Evolutionary conservation across 2,888 invertebrate genomes (phyloP), one percentile per base, ranked within the genome.

Genomic region (Drosophila cognata): DNA sequence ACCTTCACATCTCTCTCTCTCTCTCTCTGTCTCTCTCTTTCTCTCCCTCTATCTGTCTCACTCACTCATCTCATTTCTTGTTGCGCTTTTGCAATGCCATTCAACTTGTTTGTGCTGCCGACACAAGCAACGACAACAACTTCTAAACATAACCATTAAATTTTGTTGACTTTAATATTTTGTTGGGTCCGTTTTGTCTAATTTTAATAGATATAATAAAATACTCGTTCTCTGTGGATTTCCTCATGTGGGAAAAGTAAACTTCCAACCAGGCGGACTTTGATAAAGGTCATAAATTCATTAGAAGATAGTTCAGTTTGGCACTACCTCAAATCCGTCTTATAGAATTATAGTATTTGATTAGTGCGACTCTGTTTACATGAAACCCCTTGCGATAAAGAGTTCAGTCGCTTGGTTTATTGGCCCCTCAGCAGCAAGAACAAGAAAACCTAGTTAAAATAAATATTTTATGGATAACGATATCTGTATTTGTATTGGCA

Each of bases 351-450:
- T 66, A 76, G 69, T 84, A 84, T 85, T 87, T 82, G 70, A 76
- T 62, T 67, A 36, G 58, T 66, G 33, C 25, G 62, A 41, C 41
- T 63, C 63, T 81, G 61, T 77, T 74, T 65, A 69, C 66, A 36
- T 46, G 25, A 43, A 21, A 31, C 41, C 53, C 60, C 41, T 25
- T 58, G 68, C 77, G 85, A 85, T 85, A 85, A 89, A 89, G 89
- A 87, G 90, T 86, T 86, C 85, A 89, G 89, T 86, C 74, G 88
- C 89, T 88, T 71, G 69, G 85, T 88, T 89, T 89, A 89, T 84
- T 77, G 81, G 84, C 73, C 74, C 48, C 53, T 53, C 13, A 29
- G 18, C 57, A 59, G 48, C 36, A 58, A 57, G 36, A 53, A 28
- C 29, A 35, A 21, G 16, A 28, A 41, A 21, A 60, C 43, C 33